These are phyloP conservation scores for Procavia capensis DNA, from an alignment of 2,113 vertebrate genomes.

Conservation along the genomic window DNA sequence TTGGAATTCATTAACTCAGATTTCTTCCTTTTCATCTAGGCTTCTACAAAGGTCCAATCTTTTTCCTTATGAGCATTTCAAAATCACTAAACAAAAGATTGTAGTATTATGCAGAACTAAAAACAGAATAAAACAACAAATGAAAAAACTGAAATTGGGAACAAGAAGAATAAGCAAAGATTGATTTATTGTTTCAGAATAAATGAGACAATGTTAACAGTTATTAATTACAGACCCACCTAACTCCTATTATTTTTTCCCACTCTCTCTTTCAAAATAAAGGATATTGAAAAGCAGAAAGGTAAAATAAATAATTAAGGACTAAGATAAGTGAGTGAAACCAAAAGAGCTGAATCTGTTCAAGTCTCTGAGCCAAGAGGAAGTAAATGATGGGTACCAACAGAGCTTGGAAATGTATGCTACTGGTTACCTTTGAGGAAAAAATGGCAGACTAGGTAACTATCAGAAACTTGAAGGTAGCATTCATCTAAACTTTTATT, in stretches of 20 bases:
- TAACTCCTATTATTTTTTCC: neutral
- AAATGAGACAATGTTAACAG: neutral
- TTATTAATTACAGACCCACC: neutral
- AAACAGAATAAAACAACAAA: neutral
- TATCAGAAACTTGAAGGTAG: neutral
- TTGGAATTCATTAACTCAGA: neutral
- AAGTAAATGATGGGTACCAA: neutral
- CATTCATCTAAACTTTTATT: neutral
- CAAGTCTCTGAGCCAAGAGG: neutral
- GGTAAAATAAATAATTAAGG: neutral
- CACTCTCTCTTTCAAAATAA: constrained; percentile 18
- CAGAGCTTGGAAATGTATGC: neutral
- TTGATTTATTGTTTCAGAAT: constrained; percentile 17
- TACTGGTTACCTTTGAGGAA: neutral
- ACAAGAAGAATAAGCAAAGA: neutral
- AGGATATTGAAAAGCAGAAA: neutral
- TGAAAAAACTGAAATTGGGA: constrained; percentile 17
- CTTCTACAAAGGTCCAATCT: neutral
- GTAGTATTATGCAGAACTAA: neutral
- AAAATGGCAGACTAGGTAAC: neutral
- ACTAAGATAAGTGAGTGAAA: neutral
- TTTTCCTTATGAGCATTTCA: constrained; percentile 11
- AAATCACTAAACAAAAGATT: constrained; percentile 29
- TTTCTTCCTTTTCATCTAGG: neutral
- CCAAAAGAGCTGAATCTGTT: neutral